A percentile compares a stretch with the other conserved stretches of the same genome.
These are phyloP conservation scores for Geotrypetes seraphini DNA, from an alignment of 2,797 vertebrate genomes.

Conservation along the genomic window DNA sequence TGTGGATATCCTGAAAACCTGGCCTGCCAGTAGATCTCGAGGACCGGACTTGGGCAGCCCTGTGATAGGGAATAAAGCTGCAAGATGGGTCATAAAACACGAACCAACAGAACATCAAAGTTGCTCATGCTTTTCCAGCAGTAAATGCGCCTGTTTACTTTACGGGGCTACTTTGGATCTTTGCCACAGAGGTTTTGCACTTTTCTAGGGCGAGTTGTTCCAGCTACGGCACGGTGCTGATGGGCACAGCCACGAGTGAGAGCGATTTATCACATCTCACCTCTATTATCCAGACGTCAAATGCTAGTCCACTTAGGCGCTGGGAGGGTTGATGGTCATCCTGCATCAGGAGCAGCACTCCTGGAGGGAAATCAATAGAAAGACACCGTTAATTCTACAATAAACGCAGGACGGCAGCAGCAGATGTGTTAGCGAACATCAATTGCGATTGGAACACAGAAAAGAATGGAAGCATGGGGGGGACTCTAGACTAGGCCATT, in stretches of 20 bases:
- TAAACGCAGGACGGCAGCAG: not conserved
- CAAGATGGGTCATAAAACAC: no score
- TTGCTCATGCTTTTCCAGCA: not conserved
- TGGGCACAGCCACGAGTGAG: conserved; percentile 3
- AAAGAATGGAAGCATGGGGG: not conserved
- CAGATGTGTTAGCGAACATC: not conserved
- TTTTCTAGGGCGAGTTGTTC: conserved; percentile 4
- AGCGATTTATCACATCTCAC: not conserved
- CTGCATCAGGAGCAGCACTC: not conserved
- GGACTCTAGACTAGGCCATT: no score
- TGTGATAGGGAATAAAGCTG: no score
- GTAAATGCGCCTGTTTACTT: conserved; percentile 1
- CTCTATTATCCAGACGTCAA: accelerated
- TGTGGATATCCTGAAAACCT: no score
- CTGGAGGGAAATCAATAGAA: not conserved
- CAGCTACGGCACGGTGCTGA: conserved; percentile 6
- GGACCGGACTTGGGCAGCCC: no score
- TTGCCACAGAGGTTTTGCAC: conserved; percentile 3
- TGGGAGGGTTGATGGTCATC: not conserved
- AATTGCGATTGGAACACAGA: not conserved
- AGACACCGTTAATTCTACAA: not conserved
- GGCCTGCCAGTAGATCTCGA: no score
- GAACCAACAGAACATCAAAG: no score
- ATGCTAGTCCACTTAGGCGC: not conserved
- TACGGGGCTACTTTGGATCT: conserved; percentile 11